Conservation (phyloP, 2,113 vertebrate genomes). For the Hyperopisus bebe region DNA sequence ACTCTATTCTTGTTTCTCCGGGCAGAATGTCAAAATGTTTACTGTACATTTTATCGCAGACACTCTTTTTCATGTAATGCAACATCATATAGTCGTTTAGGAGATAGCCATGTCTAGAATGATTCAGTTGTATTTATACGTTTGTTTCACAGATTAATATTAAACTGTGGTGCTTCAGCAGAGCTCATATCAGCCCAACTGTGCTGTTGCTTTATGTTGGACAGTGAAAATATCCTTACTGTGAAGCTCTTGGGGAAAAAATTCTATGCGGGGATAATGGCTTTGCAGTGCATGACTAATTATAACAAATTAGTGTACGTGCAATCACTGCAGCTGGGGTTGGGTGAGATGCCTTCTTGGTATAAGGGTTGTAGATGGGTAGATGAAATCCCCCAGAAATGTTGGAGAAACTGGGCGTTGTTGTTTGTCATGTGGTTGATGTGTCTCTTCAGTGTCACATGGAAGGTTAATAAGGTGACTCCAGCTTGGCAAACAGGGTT, state of each 20-base stretch:
- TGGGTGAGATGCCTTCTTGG: not conserved
- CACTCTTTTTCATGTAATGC: not conserved
- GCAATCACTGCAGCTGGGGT: not conserved
- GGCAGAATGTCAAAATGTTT: slow-evolving; percentile 8
- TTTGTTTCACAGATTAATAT: not conserved
- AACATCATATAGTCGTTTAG: not conserved
- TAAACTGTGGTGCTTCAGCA: not conserved
- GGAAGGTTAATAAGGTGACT: not conserved
- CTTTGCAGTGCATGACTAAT: not conserved
- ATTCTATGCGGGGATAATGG: not conserved
- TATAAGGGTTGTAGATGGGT: not conserved
- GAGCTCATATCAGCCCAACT: not conserved
- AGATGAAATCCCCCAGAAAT: not conserved
- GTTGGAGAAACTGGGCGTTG: not conserved
- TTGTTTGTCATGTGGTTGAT: not conserved
- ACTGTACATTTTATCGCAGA: not conserved
- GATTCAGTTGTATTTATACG: not conserved
- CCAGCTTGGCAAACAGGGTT: not conserved
- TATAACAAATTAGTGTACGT: not conserved
- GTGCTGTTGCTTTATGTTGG: not conserved
- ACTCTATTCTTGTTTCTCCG: not conserved
- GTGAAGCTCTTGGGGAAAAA: not conserved
- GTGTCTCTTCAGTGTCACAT: not conserved
- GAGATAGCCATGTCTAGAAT: not conserved
- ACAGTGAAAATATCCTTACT: not conserved